These are phyloP conservation scores for Brassicogethes aeneus DNA, from an alignment of 2,888 invertebrate species.

Conservation along the genomic window DNA sequence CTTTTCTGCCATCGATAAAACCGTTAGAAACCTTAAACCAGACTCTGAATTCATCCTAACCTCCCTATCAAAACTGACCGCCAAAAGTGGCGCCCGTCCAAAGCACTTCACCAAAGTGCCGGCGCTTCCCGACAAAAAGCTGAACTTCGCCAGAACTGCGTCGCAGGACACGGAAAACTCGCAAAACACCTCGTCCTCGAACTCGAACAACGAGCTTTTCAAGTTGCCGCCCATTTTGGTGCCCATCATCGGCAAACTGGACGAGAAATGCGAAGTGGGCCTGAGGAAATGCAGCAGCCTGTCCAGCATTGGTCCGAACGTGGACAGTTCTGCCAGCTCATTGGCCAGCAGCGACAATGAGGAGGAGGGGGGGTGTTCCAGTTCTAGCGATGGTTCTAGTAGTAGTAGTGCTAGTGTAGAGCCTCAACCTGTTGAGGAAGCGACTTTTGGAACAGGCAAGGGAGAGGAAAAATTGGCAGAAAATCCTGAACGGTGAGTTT, in stretches of 20 bases:
- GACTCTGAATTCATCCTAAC: conserved; percentile 39
- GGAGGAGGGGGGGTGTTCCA: background rate
- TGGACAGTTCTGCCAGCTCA: conserved; percentile 49
- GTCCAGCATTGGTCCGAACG: conserved; percentile 61
- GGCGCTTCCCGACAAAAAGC: conserved; percentile 46
- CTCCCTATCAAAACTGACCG: conserved; percentile 30
- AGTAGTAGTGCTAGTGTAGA: conserved; percentile 3
- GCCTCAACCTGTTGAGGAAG: conserved; percentile 3
- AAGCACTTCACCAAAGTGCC: conserved; percentile 32
- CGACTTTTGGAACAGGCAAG: too few relatives aligned
- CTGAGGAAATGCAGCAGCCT: conserved; percentile 48
- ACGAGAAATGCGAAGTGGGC: conserved; percentile 29
- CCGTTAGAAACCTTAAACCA: conserved; percentile 32
- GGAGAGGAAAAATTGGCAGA: conserved; percentile 3
- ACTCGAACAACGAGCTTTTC: conserved; percentile 46
- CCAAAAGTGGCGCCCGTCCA: conserved; percentile 14
- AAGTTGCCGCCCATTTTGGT: conserved; percentile 63
- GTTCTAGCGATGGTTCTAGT: conserved; percentile 9
- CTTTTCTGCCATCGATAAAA: conserved; percentile 28
- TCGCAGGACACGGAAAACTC: conserved; percentile 56
- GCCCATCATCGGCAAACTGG: conserved; percentile 58
- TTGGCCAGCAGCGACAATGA: conserved; percentile 33
- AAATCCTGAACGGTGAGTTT: conserved; percentile 3
- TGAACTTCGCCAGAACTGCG: conserved; percentile 37
- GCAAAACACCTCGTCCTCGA: conserved; percentile 47